Evolutionary conservation across 2,888 invertebrate genomes (phyloP).

Genomic region (Drosophila falleni): DNA sequence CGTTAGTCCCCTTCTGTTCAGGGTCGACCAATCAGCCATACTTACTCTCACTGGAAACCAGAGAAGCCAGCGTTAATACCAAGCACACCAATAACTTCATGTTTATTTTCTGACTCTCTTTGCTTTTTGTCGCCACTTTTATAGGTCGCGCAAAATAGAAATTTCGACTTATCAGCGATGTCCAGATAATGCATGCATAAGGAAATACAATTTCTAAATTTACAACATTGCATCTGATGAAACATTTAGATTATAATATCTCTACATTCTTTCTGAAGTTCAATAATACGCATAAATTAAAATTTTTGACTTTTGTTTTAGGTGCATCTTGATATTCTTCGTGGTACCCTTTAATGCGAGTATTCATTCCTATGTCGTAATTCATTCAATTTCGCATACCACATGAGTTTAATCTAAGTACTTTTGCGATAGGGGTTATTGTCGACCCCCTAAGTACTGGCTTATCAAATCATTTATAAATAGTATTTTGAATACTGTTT

Average conservation of each 20-base stretch:
- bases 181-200: conserved; percentile 30
- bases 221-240: conserved; percentile 48
- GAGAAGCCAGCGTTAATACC: conserved; percentile 48
- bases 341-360: not conserved
- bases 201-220: conserved; percentile 42
- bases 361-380: conserved; percentile 5
- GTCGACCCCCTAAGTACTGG: not conserved
- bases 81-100: conserved; percentile 55
- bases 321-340: conserved; percentile 18
- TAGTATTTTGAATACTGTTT: not conserved
- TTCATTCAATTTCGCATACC: conserved; percentile 17
- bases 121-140: conserved; percentile 35
- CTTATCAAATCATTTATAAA: not conserved
- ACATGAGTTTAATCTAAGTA: conserved; percentile 17
- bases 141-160: conserved; percentile 37
- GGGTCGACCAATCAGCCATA: not conserved
- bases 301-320: not conserved
- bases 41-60: conserved; percentile 59
- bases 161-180: conserved; percentile 39
- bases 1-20: not conserved
- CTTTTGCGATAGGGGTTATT: conserved; percentile 2
- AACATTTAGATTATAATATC: conserved; percentile 10
- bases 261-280: not conserved
- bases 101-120: conserved; percentile 3
- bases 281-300: conserved; percentile 56